Evolutionary conservation across 2,797 vertebrate genomes (phyloP).

Genomic region (Etheostoma nigrum): DNA sequence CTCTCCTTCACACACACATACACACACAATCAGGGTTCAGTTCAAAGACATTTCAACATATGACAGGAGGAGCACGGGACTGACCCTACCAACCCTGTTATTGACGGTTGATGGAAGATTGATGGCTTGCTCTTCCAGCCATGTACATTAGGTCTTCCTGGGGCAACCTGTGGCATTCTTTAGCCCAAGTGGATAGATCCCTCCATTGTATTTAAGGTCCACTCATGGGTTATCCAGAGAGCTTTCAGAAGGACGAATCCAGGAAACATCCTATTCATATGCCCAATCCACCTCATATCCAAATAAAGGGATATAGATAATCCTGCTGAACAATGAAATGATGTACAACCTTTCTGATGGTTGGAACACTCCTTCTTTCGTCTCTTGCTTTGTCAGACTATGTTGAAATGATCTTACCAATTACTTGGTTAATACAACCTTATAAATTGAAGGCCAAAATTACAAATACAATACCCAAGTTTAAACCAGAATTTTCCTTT

Average conservation of each 20-base stretch:
- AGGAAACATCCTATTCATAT: not conserved
- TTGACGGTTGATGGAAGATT: not conserved
- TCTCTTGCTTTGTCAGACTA: not conserved
- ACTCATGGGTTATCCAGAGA: not conserved
- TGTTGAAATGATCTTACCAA: not conserved
- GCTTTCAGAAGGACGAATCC: not conserved
- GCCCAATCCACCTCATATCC: not conserved
- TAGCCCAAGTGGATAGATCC: conserved; percentile 21
- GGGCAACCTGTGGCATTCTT: conserved; percentile 11
- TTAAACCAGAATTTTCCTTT: not conserved
- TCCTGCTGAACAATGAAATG: no score
- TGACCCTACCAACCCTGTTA: conserved; percentile 15
- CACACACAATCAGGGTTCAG: conserved; percentile 6
- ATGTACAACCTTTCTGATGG: not conserved
- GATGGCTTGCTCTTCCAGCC: not conserved
- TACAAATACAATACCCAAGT: not conserved
- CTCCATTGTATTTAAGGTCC: not conserved
- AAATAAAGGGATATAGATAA: no score
- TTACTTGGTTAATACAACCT: not conserved
- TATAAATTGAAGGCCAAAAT: not conserved
- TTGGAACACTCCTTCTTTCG: not conserved
- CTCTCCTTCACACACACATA: not conserved
- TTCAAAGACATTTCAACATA: conserved; percentile 21
- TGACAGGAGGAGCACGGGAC: conserved; percentile 7
- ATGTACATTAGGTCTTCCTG: conserved; percentile 12